A percentile compares a stretch with the other conserved stretches of the same genome.
These are phyloP conservation scores for Sparidentex hasta DNA, from an alignment of 2,797 vertebrate genomes.

Conservation along the genomic window DNA sequence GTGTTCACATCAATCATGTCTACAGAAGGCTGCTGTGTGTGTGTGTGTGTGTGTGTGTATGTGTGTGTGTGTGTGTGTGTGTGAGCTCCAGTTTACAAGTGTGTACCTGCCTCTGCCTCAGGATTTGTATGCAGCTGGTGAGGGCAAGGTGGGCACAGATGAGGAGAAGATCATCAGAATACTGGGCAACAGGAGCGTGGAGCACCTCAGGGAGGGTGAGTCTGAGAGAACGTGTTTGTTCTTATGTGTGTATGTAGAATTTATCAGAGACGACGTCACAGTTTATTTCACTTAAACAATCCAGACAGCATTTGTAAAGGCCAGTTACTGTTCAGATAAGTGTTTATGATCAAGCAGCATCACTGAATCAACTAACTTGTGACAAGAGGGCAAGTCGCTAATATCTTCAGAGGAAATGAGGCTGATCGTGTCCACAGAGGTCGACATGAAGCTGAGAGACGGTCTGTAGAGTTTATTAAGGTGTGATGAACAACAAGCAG, in stretches of 20 bases:
- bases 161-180: slow-evolving; percentile 96
- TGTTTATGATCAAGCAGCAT: not conserved
- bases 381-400: not conserved
- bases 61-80: not conserved
- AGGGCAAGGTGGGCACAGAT: slow-evolving; percentile 94
- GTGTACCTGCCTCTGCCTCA: slow-evolving; percentile 72
- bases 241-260: not conserved
- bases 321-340: not conserved
- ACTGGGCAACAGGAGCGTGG: slow-evolving; percentile 91
- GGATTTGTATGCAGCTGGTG: slow-evolving; percentile 93
- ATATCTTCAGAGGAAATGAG: not conserved
- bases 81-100: slow-evolving; percentile 11
- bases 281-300: not conserved
- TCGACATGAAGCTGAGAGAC: not conserved
- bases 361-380: no score
- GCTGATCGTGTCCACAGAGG: not conserved
- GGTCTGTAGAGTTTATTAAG: slow-evolving; percentile 17
- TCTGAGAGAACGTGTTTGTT: not conserved
- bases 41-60: no score
- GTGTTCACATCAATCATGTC: slow-evolving; percentile 24
- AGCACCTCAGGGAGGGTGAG: slow-evolving; percentile 91
- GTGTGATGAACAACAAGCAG: slow-evolving; percentile 21
- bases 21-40: slow-evolving; percentile 7
- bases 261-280: not conserved
- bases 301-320: not conserved